Conservation (phyloP, 2,888 invertebrate species). For the Drosophila algonquin region DNA sequence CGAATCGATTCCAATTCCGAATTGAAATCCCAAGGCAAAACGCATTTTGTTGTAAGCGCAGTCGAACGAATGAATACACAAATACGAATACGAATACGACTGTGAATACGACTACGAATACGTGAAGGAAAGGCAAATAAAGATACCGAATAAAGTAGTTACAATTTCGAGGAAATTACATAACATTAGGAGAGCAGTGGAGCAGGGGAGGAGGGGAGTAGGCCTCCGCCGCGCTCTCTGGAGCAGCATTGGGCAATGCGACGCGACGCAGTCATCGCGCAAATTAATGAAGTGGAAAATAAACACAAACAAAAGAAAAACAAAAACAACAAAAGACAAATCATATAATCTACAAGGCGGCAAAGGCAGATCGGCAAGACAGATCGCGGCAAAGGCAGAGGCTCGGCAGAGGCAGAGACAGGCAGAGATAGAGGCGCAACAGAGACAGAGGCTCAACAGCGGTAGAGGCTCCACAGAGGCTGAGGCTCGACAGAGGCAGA, state of each 20-base stretch:
- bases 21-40: constrained; percentile 40
- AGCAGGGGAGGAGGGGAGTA: neutral
- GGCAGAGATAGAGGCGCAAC: no score
- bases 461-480: no score
- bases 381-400: constrained; percentile 1
- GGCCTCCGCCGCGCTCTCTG: neutral
- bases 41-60: constrained; percentile 44
- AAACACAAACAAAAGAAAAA: constrained; percentile 49
- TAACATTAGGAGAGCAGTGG: constrained; percentile 51
- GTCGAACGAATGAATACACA: constrained; percentile 40
- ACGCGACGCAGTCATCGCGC: constrained; percentile 54
- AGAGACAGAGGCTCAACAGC: constrained; percentile 1
- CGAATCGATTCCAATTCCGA: constrained; percentile 16
- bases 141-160: constrained; percentile 59
- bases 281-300: constrained; percentile 75
- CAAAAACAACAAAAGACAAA: constrained; percentile 18
- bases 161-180: constrained; percentile 73
- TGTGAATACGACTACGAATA: neutral
- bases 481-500: no score
- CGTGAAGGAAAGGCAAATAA: constrained; percentile 38
- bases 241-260: constrained; percentile 41
- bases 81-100: constrained; percentile 11
- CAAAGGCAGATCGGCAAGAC: neutral
- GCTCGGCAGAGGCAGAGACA: no score
- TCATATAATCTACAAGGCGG: constrained; percentile 51